Evolutionary conservation across 2,797 vertebrate species (phyloP), one percentile per base, ranked within the genome.

Genomic region (Cyclura pinguis): DNA sequence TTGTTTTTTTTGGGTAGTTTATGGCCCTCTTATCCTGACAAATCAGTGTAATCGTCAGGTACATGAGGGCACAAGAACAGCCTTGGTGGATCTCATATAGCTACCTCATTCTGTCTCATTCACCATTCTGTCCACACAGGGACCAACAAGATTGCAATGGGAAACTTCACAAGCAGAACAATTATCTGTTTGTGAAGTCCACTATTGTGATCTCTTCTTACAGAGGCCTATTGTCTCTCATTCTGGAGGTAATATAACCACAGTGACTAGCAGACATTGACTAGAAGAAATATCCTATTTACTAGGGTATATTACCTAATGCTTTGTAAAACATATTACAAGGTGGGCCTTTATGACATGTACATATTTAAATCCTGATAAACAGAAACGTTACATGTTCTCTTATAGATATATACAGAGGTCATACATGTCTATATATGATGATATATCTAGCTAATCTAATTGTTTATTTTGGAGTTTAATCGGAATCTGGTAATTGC

Each of bases 1-100:
- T 88, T 81, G 42, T 80, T 88, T 88, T 88, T 27, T 20, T 27
- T 78, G 47, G 62, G 12, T 80, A 69, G 81, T 80, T 69, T 81
- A 88, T 55, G 20, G 29, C 50, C 67, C 62, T n/a, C 32, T 38
- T 80, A 29, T 62, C 59, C 7, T 81, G 77, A 55, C 55, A 69
- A 50, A 38, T 38, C 77, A 16, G 22, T 55, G 32, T 47, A 81
- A 72, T 69, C 5, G 38, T 81, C 50, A 59, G 20, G 59, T 80
- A 50, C 4, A 74, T 74, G 20, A 38, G 69, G 32, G n/a, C 29
- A n/a, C 12, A 72, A n/a, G 35, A 74, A 74, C n/a, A 74, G 35
- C 73, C 1, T 20, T 20, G 35, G 14, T 74, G 73, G 5, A 20
- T 74, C n/a, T 62, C 59, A 62, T 62, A 18, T 20, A 62, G 20